phyloP scores from a whole-genome alignment of 1,140 invertebrate species.

The Berghia stephanieae region DNA sequence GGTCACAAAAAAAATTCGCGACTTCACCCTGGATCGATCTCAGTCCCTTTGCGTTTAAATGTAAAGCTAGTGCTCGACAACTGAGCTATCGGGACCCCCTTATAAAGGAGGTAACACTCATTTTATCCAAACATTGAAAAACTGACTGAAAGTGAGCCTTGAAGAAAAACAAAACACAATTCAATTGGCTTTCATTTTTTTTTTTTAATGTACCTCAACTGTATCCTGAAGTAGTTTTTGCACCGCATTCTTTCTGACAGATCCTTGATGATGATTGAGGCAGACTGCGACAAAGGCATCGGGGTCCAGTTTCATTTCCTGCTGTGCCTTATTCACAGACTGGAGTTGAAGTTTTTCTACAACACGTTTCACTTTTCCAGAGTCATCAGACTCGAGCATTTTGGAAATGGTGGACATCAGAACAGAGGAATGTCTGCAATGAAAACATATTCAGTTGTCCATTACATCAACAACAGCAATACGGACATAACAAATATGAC shows the following conservation, averaged over 20 bases:
- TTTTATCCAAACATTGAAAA: neutral
- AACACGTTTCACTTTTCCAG: too few relatives aligned
- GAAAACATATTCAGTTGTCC: too few relatives aligned
- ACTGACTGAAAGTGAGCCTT: neutral
- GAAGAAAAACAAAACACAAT: neutral
- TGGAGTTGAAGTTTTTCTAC: too few relatives aligned
- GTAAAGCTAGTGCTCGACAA: neutral
- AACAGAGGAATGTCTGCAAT: too few relatives aligned
- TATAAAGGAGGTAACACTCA: neutral
- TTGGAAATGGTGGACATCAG: too few relatives aligned
- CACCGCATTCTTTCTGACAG: conserved; percentile 50
- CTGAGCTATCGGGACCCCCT: too few relatives aligned
- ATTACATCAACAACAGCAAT: too few relatives aligned
- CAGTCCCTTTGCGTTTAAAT: too few relatives aligned
- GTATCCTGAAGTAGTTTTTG: conserved; percentile 47
- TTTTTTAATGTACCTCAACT: neutral
- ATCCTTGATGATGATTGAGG: conserved; percentile 50
- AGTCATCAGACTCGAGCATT: too few relatives aligned
- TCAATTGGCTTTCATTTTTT: neutral
- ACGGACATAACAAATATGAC: too few relatives aligned
- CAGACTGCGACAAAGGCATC: conserved; percentile 47
- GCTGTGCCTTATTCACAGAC: conserved; percentile 51
- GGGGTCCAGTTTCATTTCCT: conserved; percentile 47
- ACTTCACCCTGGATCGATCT: too few relatives aligned
- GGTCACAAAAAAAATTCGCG: too few relatives aligned